Evolutionary conservation across 2,113 vertebrate genomes (phyloP).

Genomic region (Oreamnos americanus): DNA sequence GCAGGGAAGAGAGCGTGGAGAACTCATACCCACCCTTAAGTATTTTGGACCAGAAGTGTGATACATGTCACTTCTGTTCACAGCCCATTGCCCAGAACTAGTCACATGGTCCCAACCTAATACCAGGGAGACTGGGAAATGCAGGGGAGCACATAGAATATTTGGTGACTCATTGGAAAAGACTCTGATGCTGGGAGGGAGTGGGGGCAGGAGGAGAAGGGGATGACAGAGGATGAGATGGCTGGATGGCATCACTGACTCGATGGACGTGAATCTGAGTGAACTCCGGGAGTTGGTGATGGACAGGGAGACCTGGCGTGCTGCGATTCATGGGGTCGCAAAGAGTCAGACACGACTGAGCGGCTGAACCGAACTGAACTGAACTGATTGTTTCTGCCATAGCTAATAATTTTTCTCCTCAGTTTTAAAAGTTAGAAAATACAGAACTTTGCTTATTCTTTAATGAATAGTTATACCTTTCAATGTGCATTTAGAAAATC

Average conservation of each 20-base stretch:
- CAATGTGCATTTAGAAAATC: slow-evolving; percentile 30
- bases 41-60: slow-evolving; percentile 27
- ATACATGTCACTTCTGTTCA: slow-evolving; percentile 40
- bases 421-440: slow-evolving; percentile 28
- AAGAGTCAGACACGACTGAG: too few relatives aligned
- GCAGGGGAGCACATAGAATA: background rate
- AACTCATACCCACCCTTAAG: background rate
- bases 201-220: too few relatives aligned
- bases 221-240: too few relatives aligned
- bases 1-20: background rate
- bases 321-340: too few relatives aligned
- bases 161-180: background rate
- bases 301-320: too few relatives aligned
- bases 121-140: slow-evolving; percentile 29
- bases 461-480: background rate
- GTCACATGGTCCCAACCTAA: slow-evolving; percentile 22
- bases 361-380: too few relatives aligned
- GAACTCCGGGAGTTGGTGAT: too few relatives aligned
- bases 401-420: slow-evolving; percentile 13
- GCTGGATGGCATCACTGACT: too few relatives aligned
- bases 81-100: slow-evolving; percentile 25
- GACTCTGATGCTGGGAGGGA: too few relatives aligned
- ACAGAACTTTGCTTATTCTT: slow-evolving; percentile 5
- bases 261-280: too few relatives aligned
- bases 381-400: background rate